Base-by-base conservation (phyloP, 2,888 invertebrate species). In the Thereva nobilitata region DNA sequence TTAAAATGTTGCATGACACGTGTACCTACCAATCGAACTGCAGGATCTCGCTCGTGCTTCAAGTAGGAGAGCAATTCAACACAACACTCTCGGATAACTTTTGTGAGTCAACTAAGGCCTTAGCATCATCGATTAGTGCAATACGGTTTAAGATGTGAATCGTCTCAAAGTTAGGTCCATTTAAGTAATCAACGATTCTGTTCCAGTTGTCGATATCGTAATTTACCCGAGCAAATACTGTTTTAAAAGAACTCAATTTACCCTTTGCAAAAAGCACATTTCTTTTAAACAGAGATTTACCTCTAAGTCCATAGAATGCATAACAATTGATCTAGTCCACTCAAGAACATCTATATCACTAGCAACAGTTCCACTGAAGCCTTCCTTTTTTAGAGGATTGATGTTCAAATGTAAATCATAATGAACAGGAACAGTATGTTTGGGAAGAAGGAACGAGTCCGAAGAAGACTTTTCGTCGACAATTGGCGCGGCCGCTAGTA, bases 51-150 rank as follows among this genome's bases (percentile, higher is more conserved):
- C 78, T 88, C 87, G 4, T 81, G 81, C 66, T 80, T 79, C 68
- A 91, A 64, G 73, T 86, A 86, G 49, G 73, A 72, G 1, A 82
- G 78, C 34, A 86, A 49, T 80, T 78, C 37, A 86, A 75, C 1
- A 84, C 81, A 5, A 78, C 70, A 2, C 74, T 71, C 70, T 82
- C 82, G n/a, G 77, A 82, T 68, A 88, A 75, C 54, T 83, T 77
- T 34, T 84, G 84, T 66, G 84, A 84, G 70, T 85, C 80, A 34
- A 87, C 87, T 47, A 88, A 74, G 70, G 84, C 84, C 71, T 86
- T 83, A 4, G 86, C 80, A 75, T 93, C 93, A 72, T 90, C 89
- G 0, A 92, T 78, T 9, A 87, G 73, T 70, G 92, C 89, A 0
- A 89, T 91, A 64, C 92, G 82, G 77, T 90, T 91, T 2, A 87